Evolutionary conservation across 2,888 invertebrate genomes (phyloP).

Genomic region (Tenthredo mesomela): DNA sequence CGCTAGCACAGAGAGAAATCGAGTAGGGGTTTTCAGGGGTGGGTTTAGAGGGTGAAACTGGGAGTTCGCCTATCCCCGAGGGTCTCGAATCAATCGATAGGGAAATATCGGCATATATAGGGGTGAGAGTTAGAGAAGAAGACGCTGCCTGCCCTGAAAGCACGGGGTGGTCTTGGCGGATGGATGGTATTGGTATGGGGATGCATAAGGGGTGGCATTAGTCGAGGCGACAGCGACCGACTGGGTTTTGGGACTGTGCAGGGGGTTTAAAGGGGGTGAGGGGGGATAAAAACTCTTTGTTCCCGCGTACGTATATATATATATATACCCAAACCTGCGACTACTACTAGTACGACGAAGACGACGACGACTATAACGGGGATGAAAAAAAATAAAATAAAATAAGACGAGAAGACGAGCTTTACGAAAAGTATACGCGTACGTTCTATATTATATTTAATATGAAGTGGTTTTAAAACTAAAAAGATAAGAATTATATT

Average conservation of each 20-base stretch:
- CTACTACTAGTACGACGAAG: background rate
- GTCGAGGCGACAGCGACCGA: slow-evolving; percentile 72
- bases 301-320: background rate
- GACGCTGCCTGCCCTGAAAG: slow-evolving; percentile 48
- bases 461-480: too few relatives aligned
- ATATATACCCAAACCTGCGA: background rate
- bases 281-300: slow-evolving; percentile 45
- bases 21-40: background rate
- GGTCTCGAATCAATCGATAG: slow-evolving; percentile 75
- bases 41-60: background rate
- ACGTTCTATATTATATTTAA: too few relatives aligned
- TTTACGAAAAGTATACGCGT: background rate
- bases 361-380: slow-evolving; percentile 6
- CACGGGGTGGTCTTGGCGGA: slow-evolving; percentile 11
- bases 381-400: background rate
- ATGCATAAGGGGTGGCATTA: slow-evolving; percentile 75
- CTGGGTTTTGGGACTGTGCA: slow-evolving; percentile 74
- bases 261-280: slow-evolving; percentile 62
- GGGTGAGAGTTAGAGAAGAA: slow-evolving; percentile 66
- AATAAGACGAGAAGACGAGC: background rate
- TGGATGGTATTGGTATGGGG: slow-evolving; percentile 57
- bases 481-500: too few relatives aligned
- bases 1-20: background rate
- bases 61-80: slow-evolving; percentile 48
- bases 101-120: slow-evolving; percentile 73